Evolutionary conservation across 1,140 invertebrate genomes (phyloP).

Genomic region (Lepidurus packardi): DNA sequence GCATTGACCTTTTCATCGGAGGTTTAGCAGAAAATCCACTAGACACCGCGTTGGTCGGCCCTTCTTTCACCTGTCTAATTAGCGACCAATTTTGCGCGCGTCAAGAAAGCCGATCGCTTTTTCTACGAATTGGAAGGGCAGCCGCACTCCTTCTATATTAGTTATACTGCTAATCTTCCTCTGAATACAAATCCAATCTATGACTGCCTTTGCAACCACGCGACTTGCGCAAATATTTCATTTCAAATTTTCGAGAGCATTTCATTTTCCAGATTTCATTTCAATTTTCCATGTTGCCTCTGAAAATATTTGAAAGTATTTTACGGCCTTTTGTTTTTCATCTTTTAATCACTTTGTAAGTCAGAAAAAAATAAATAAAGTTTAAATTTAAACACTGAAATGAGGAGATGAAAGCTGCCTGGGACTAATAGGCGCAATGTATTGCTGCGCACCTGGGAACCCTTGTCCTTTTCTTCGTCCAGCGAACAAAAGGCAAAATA

Average conservation of each 20-base stretch:
- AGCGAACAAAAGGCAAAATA: slow-evolving; percentile 19
- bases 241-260: too few relatives aligned
- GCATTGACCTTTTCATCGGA: slow-evolving; percentile 46
- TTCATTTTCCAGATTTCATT: too few relatives aligned
- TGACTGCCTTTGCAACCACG: too few relatives aligned
- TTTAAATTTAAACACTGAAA: neutral
- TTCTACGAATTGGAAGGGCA: slow-evolving; percentile 53
- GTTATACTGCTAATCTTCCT: too few relatives aligned
- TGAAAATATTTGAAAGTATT: neutral
- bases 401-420: neutral
- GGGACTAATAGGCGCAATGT: neutral
- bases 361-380: neutral
- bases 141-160: slow-evolving; percentile 50
- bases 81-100: slow-evolving; percentile 50
- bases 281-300: too few relatives aligned
- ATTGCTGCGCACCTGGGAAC: neutral
- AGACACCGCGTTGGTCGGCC: slow-evolving; percentile 44
- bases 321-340: neutral
- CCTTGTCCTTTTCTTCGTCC: slow-evolving; percentile 21
- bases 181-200: slow-evolving; percentile 41
- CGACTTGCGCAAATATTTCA: too few relatives aligned
- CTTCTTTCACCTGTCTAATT: slow-evolving; percentile 44
- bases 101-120: slow-evolving; percentile 49
- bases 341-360: neutral
- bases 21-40: slow-evolving; percentile 42